Evolutionary conservation across 2,113 vertebrate species (phyloP), one percentile per base, ranked within the genome.

Genomic region (Tragelaphus scriptus): DNA sequence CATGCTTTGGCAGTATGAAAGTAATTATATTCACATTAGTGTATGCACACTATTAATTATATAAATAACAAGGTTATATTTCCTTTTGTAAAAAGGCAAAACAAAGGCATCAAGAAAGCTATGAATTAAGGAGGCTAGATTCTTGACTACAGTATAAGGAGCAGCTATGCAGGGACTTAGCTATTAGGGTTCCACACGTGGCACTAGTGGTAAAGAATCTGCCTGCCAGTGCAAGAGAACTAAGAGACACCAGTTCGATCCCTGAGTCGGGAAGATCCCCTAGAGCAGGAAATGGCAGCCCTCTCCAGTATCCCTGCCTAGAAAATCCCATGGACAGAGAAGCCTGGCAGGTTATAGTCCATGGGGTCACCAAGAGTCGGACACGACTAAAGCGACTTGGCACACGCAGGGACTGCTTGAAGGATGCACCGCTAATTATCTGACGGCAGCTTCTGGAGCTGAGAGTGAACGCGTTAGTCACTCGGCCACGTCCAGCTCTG

Each of bases 11-110:
- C n/a, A 71, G 68, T 71, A 40, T 71, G n/a, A 36, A 40, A 71
- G 68, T 94, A 55, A 92, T 14, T 25, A 28, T 53, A 14, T 65
- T 59, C 84, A 56, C 25, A 28, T 25, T 26, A 4, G 56, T 68
- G 11, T 36, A 13, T 0, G 8, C 7, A 44, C 13, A 85, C 51
- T 85, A 94, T 30, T 71, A 89, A 68, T 82, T 63, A 36, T 32
- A 71, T 77, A 94, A 90, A 68, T 28, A 90, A 71, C 0, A 40
- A 6, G 3, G 8, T 51, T 71, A n/a, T 40, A 59, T 17, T 86
- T 90, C 49, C 17, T 68, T 94, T 96, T 53, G 32, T 68, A 36
- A 84, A 90, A 90, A 71, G 12, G 23, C 40, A 16, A 88, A 53
- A 32, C 51, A 63, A 58, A 53, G 7, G 19, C 25, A 58, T n/a